A percentile compares a stretch with the other conserved stretches of the same genome.
These are phyloP conservation scores for Tragelaphus strepsiceros DNA, from an alignment of 2,113 vertebrate species.

Conservation along the genomic window DNA sequence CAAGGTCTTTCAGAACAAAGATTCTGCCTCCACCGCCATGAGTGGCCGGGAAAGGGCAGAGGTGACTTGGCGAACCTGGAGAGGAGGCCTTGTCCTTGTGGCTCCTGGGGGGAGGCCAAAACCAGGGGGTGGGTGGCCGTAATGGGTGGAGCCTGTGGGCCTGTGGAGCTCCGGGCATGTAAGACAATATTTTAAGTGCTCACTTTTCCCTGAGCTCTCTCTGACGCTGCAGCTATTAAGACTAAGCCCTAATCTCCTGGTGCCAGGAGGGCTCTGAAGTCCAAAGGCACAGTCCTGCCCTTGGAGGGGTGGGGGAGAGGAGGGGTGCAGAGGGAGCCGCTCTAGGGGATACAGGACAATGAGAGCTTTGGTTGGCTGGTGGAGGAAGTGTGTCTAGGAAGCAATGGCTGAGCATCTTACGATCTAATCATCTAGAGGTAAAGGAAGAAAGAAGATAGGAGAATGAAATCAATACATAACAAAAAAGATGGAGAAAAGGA, in stretches of 20 bases:
- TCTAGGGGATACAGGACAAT: not conserved
- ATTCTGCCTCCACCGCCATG: not conserved
- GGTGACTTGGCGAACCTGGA: not conserved
- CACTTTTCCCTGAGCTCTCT: not conserved
- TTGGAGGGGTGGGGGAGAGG: not conserved
- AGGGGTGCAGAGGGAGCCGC: not conserved
- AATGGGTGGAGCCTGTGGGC: not conserved
- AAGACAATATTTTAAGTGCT: slow-evolving; percentile 39
- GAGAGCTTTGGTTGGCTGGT: not conserved
- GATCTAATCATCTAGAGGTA: not conserved
- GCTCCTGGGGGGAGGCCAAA: not conserved
- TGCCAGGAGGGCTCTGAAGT: not conserved
- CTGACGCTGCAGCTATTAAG: not conserved
- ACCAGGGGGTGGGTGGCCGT: not conserved
- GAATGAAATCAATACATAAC: not conserved
- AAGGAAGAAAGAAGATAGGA: not conserved
- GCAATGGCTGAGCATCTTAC: not conserved
- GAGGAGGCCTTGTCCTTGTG: not conserved
- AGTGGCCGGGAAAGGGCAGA: not conserved
- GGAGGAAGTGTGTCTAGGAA: not conserved
- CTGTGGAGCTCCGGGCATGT: not conserved
- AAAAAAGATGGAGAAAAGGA: not conserved
- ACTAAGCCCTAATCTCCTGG: not conserved
- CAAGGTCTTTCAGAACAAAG: slow-evolving; percentile 7
- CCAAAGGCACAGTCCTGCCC: not conserved